Evolutionary conservation across 2,888 invertebrate species (phyloP), one percentile per base, ranked within the genome.

Genomic region (Cheilosia vulpina): DNA sequence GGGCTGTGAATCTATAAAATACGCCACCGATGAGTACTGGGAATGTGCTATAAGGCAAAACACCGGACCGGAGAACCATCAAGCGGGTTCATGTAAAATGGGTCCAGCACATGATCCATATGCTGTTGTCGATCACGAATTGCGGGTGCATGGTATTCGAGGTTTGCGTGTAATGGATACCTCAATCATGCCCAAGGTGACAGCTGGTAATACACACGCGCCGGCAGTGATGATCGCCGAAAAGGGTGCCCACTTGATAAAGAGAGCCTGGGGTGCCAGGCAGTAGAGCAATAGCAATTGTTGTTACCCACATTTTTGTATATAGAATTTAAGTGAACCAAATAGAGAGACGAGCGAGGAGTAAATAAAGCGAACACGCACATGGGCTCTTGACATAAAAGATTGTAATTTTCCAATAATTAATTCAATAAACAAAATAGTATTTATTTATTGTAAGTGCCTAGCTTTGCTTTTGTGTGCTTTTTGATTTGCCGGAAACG

Each of bases 81-180:
- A 96, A 91, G 95, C 95, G 0, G 96, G 96, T 9, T 95, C 96
- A 0, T 96, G 96, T 90, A 96, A 96, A 93, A 97, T 97, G 96
- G 97, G 96, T 0, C 95, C 96, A 0, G 88, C 90, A 0, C 92
- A 92, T 0, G 96, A 97, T 90, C 94, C 94, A 0, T 93, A 95
- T 93, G 95, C 96, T 0, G 96, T 96, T 0, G 96, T 96, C 0
- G 95, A 96, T 90, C 93, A 94, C 79, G 94, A 94, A 90, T 92
- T 96, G 58, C 88, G 90, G 38, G 92, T 92, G 0, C 94, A 95
- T 88, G 96, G 96, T 6, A 93, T 96, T 13, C 92, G 93, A 15
- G 93, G 94, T 4, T 91, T 97, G 50, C 93, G 97, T 87, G 96
- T 97, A 0, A 94, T 96, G 76, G 96, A 97, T 89, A 96, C 96